Evolutionary conservation across 1,140 invertebrate species (phyloP), one percentile per base, ranked within the genome.

Genomic region (Drosophila nannoptera): DNA sequence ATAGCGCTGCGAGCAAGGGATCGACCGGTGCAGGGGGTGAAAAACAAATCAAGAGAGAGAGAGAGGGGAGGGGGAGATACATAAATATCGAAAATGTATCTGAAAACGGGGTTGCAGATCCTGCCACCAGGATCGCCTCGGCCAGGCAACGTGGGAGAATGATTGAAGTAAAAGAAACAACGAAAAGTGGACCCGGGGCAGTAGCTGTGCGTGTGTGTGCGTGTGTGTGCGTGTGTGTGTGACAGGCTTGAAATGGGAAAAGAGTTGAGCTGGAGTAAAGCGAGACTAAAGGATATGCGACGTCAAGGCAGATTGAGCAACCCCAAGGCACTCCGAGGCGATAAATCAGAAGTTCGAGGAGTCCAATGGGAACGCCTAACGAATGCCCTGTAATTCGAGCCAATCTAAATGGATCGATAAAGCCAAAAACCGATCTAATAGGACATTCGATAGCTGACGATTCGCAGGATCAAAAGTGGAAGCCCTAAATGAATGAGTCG

Each of bases 71-170:
- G 12, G 49, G n/a, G 12, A 73, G 7, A 73, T 31, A 66, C 60
- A 80, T 52, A 78, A 70, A 74, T 52, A 74, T 84, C 50, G 67
- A 78, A 78, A 83, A 58, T 73, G 80, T 84, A 69, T 67, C 78
- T 69, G 72, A 74, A 69, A 48, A 22, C 67, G 61, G 48, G 49
- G 40, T 43, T 61, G 59, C 45, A 65, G 64, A 75, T 83, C 78
- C 78, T 83, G 56, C 31, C 40, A 31, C 65, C 65, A 72, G 72
- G 65, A 63, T 61, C 33, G 8, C 12, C 11, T 22, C 31, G 8
- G 33, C 29, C 33, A 45, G 49, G 73, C 58, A 77, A 76, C 81
- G 80, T 84, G 78, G 78, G 80, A 78, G 78, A 74, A 67, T 67
- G 73, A 50, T 50, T 12, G 46, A 59, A 45, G 46, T 50, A 33